These are phyloP conservation scores for Aphaenogaster ashmeadi DNA, from an alignment of 1,140 invertebrate species.

Conservation along the genomic window DNA sequence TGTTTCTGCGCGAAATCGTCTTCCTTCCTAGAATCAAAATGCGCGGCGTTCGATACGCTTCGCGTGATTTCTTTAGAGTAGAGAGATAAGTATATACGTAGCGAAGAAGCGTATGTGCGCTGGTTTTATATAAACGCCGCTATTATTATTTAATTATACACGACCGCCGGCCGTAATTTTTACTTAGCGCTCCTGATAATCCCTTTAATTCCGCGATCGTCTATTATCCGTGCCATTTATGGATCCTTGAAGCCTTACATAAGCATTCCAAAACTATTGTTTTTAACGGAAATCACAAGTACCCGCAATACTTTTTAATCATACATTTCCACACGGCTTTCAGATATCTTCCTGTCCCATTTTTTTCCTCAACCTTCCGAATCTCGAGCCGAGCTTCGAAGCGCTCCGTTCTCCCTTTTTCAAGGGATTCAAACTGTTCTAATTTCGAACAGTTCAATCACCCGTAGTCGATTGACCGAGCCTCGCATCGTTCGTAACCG, in stretches of 20 bases:
- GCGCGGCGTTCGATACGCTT: slow-evolving; percentile 57
- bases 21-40: slow-evolving; percentile 63
- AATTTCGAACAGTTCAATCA: slow-evolving; percentile 31
- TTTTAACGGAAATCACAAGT: slow-evolving; percentile 42
- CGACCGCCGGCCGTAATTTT: slow-evolving; percentile 38
- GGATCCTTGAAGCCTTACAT: slow-evolving; percentile 42
- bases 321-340: neutral
- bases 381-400: neutral
- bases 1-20: slow-evolving; percentile 60
- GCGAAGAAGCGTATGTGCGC: slow-evolving; percentile 12
- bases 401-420: neutral
- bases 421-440: neutral
- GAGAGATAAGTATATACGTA: slow-evolving; percentile 59
- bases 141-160: slow-evolving; percentile 62
- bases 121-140: slow-evolving; percentile 40
- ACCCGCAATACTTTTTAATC: slow-evolving; percentile 33
- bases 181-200: slow-evolving; percentile 55
- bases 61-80: slow-evolving; percentile 64
- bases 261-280: slow-evolving; percentile 45
- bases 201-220: slow-evolving; percentile 47
- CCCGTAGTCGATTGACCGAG: neutral
- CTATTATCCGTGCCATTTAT: slow-evolving; percentile 16
- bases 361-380: neutral
- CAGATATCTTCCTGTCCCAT: slow-evolving; percentile 17
- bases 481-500: neutral